Conservation (phyloP, 1,140 invertebrate species). For the Philaenus spumarius region DNA sequence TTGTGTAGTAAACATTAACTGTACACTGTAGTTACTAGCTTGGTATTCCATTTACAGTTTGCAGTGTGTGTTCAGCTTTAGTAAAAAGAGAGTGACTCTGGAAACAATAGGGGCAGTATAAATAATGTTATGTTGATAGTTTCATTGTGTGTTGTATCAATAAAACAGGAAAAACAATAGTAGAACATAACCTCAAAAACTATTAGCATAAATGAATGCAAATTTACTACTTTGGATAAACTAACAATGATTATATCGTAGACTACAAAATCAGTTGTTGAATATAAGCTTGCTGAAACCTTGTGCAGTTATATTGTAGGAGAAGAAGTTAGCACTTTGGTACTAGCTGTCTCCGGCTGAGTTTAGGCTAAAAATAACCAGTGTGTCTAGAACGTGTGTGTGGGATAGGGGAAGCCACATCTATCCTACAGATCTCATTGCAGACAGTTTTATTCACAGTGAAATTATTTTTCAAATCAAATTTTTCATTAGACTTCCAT, state of each 20-base stretch:
- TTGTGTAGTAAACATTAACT: neutral
- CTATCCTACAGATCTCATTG: neutral
- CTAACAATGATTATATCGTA: too few relatives aligned
- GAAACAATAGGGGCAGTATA: neutral
- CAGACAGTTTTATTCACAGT: too few relatives aligned
- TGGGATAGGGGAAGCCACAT: constrained; percentile 8
- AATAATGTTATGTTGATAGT: constrained; percentile 9
- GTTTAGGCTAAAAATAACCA: constrained; percentile 15
- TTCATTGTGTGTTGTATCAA: constrained; percentile 9
- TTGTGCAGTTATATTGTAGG: too few relatives aligned
- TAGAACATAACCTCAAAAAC: constrained; percentile 10
- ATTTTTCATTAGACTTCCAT: too few relatives aligned
- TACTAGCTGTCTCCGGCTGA: constrained; percentile 15
- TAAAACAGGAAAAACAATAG: constrained; percentile 4
- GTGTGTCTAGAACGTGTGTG: constrained; percentile 10
- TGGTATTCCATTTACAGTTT: neutral
- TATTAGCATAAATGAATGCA: constrained; percentile 6
- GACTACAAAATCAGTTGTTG: too few relatives aligned
- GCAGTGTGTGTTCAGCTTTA: neutral
- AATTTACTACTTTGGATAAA: too few relatives aligned
- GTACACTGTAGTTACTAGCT: neutral
- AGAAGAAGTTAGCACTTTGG: neutral
- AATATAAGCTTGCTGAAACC: too few relatives aligned
- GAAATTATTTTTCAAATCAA: too few relatives aligned
- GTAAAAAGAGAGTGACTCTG: too few relatives aligned